Base-by-base conservation (phyloP, 2,888 invertebrate species). In the Lapara coniferarum region DNA sequence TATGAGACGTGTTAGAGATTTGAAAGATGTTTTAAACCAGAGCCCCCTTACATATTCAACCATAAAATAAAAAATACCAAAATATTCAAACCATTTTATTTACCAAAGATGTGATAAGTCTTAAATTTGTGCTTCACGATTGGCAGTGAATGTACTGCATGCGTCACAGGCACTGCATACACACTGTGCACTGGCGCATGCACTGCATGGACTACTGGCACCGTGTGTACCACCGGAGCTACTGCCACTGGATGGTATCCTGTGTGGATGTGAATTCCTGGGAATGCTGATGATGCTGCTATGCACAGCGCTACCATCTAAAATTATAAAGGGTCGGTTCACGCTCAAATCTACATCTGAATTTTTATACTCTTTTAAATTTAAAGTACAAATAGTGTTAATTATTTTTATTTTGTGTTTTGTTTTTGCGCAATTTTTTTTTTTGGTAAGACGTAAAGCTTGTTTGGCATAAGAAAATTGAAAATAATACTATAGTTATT, bases 91-190 rank as follows among this genome's bases (percentile, higher is more conserved):
- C 14, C 8, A 71, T 77, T 82, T 55, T 80, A 82, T 80, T 81
- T 81, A 3, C 84, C 82, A 70, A 81, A 81, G 5, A 82, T 56
- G 78, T 84, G 84, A 67, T 85, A 85, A 74, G 80, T 80, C 69
- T 86, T 86, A 44, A 85, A 82, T 73, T 86, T 85, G 66, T 85
- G 85, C 67, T 86, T 84, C 70, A 76, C 74, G 0, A 79, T 77
- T 0, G 75, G 79, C 0, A 73, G 69, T 7, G 76, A 69, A 55
- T 79, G 76, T 58, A 75, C 77, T 70, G 73, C 68, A 68, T 75
- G 77, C 66, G 73, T 74, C n/a, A 77, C 71, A 58, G 81, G 79
- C 49, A 75, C 73, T 44, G 75, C 66, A 56, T 77, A 78, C 14
- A 76, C 73, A 37, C 74, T 72, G 69, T 77, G 78, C 8, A 83